These are phyloP conservation scores for Lepetodrilus schrolli DNA, from an alignment of 2,888 invertebrate genomes.

Conservation along the genomic window DNA sequence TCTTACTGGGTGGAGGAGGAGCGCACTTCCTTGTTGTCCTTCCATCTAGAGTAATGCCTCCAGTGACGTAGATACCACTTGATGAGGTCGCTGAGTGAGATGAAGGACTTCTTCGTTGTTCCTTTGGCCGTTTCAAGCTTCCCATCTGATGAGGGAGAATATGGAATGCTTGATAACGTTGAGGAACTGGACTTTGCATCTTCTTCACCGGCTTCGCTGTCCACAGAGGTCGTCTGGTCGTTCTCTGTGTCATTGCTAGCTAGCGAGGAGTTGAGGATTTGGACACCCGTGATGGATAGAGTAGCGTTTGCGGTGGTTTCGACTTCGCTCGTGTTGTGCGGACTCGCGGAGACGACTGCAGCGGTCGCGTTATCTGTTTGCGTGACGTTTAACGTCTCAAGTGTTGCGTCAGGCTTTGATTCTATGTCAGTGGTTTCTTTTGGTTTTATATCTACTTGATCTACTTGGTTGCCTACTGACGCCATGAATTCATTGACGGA, in stretches of 20 bases:
- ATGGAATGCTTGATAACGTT: background rate
- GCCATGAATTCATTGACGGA: background rate
- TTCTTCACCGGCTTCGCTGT: background rate
- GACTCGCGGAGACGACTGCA: background rate
- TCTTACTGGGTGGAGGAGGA: background rate
- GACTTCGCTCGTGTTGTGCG: slow-evolving; percentile 6
- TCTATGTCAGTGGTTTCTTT: background rate
- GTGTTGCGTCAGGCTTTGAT: background rate
- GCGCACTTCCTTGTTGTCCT: slow-evolving; percentile 24
- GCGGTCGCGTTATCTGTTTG: background rate
- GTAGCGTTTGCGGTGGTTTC: background rate
- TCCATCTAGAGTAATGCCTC: slow-evolving; percentile 37
- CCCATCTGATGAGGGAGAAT: background rate
- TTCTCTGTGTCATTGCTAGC: background rate
- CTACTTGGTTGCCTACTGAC: background rate
- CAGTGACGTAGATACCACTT: slow-evolving; percentile 43
- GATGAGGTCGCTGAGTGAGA: slow-evolving; percentile 40
- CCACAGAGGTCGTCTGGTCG: background rate
- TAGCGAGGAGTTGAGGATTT: background rate
- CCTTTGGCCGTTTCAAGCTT: background rate
- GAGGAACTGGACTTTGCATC: background rate
- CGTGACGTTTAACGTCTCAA: background rate
- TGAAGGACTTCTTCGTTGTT: slow-evolving; percentile 34
- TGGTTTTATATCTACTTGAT: background rate
- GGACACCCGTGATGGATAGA: background rate